Evolutionary conservation across 2,888 invertebrate species (phyloP), one percentile per base, ranked within the genome.

Genomic region (Sminthurinus aureus): DNA sequence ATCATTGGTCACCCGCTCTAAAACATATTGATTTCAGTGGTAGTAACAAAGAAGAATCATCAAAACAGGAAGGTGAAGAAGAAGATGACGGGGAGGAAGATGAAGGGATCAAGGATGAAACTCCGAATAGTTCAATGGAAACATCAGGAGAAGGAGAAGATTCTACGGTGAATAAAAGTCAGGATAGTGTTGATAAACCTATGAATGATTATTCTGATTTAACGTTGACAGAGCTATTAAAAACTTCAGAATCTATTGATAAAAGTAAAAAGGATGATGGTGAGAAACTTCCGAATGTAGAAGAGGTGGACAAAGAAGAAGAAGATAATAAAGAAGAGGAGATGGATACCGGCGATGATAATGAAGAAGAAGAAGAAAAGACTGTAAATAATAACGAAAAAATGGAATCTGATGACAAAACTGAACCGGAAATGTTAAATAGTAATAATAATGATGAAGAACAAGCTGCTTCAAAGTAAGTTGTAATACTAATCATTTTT

Each of bases 1-100:
- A 69, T 2, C 88, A 88, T 82, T 88, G 87, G 87, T 52, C 82
- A 4, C 80, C 82, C 13, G 67, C 86, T 13, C n/a, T 81, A 0
- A 18, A 69, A 20, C 0, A 6, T 3, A 58, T 58, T 58, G 58
- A 58, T 13, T 11, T 11, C 9, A 52, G 52, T 58, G 58, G 9
- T 6, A 9, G 58, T 58, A 6, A 1, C 1, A 38, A 38, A 38
- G 38, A 4, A 38, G 38, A 38, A 1, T 58, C 58, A 58, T 15
- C 15, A 15, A 58, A 58, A 18, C 58, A 58, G 9, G 58, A 76
- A 52, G 76, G 15, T 22, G 18, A 13, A 24, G 67, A 69, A 18
- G 22, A 64, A 69, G 71, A 80, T 73, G 80, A 71, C 11, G 73
- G 6, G 15, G 80, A 71, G 3, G 51, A 79, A 15, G 15, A 50